These are phyloP conservation scores for Asbolus verrucosus DNA, from an alignment of 1,140 invertebrate genomes.

Conservation along the genomic window DNA sequence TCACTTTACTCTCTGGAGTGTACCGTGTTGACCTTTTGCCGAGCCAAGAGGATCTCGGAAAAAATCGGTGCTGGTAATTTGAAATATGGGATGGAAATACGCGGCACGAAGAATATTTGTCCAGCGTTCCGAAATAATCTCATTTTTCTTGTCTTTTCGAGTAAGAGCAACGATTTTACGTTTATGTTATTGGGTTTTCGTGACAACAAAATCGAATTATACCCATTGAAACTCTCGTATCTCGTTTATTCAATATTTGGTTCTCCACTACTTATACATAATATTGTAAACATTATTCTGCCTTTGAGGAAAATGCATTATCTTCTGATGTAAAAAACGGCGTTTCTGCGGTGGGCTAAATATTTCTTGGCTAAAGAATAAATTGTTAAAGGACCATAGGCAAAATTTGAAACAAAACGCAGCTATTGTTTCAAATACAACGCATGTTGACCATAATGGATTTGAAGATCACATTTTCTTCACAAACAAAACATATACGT, in stretches of 20 bases:
- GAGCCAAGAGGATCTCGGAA: constrained; percentile 4
- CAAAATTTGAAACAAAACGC: no score
- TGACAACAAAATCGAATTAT: constrained; percentile 31
- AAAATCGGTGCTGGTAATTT: constrained; percentile 41
- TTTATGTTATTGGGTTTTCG: constrained; percentile 31
- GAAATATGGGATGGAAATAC: constrained; percentile 39
- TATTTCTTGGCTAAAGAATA: no score
- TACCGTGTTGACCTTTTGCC: constrained; percentile 13
- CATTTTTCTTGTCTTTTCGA: constrained; percentile 40
- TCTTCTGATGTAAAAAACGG: no score
- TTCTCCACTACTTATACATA: constrained; percentile 3
- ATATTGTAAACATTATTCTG: background rate
- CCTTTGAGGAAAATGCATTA: no score
- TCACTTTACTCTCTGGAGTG: background rate
- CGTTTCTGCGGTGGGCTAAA: no score
- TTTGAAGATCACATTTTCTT: no score
- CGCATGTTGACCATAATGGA: no score
- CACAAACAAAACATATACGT: no score
- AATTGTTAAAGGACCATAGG: no score
- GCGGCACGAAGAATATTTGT: constrained; percentile 35
- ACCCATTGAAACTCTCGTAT: constrained; percentile 1
- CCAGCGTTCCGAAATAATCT: constrained; percentile 37
- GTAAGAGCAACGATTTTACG: constrained; percentile 28
- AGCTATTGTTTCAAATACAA: no score
- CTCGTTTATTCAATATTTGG: background rate